phyloP scores from a whole-genome alignment of 2,797 vertebrate species.

The Onychomys leucogaster region DNA sequence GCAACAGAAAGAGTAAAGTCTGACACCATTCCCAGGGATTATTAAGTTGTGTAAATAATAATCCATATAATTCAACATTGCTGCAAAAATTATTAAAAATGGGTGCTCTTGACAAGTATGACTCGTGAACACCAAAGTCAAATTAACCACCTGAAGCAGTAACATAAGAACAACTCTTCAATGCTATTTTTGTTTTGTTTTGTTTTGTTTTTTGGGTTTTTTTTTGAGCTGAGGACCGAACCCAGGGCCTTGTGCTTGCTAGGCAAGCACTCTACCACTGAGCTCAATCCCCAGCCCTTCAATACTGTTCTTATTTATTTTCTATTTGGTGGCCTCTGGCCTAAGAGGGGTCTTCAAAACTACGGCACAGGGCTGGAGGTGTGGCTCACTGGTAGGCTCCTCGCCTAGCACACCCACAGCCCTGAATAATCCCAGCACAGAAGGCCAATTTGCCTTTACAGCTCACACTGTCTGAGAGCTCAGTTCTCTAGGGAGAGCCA shows the following conservation, averaged over 20 bases:
- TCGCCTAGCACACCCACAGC: background rate
- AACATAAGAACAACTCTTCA: slow-evolving; percentile 44
- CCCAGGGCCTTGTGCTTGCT: too few relatives aligned
- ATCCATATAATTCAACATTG: background rate
- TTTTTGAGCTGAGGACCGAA: too few relatives aligned
- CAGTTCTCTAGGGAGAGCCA: slow-evolving; percentile 10
- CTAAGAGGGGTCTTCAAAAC: background rate
- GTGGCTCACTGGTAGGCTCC: background rate
- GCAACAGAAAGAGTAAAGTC: slow-evolving; percentile 70
- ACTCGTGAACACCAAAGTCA: slow-evolving; percentile 25
- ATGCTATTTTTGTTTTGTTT: background rate
- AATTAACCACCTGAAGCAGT: slow-evolving; percentile 52
- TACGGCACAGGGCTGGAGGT: background rate
- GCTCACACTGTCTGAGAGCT: background rate
- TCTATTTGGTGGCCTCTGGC: background rate
- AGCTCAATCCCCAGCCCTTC: too few relatives aligned
- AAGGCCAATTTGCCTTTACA: background rate
- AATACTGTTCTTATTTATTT: background rate
- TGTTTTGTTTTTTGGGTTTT: too few relatives aligned
- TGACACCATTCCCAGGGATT: background rate
- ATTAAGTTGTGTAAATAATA: slow-evolving; percentile 10
- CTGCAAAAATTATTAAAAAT: slow-evolving; percentile 26
- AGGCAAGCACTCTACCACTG: too few relatives aligned
- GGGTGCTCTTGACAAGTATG: background rate
- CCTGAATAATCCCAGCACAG: background rate